Base-by-base conservation (phyloP, 2,888 invertebrate genomes). In the Helleia helle region DNA sequence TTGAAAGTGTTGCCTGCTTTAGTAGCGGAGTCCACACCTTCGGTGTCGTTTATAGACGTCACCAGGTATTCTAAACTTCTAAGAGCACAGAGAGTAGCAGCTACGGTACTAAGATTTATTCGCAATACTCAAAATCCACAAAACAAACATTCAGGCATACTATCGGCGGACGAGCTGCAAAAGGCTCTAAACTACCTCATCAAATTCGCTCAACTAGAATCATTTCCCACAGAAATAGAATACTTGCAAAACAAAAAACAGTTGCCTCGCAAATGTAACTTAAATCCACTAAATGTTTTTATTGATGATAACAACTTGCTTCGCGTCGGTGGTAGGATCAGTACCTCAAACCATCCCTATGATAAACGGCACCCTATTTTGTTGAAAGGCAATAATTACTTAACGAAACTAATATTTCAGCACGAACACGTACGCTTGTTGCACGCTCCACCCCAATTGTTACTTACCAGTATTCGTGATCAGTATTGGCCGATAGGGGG, bases 401-500 rank as follows among this genome's bases (percentile, higher is more conserved):
- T 48, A 7, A 40, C 43, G 4, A 39, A 27, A 13, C 14, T 36
- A 24, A 36, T 27, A 15, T 46, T 41, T 42, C 40, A n/a, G 37
- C 37, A 9, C 38, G 43, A 18, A 39, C 45, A 27, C 40, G 27
- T 15, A 6, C 38, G 18, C 11, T 42, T 8, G 14, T 39, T 12
- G 38, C 36, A 36, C 5, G 36, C 36, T 5, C 6, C 14, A 25
- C 25, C 26, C 25, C 12, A 40, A 28, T 31, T 46, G 11, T 40
- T 48, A 13, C 40, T 51, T 14, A 41, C 47, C 1, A 34, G 24
- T n/a, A 38, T 47, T 2, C 17, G 46, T 8, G 42, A 47, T 28
- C 37, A 29, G 5, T 36, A 49, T 2, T 50, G 52, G 50, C 47
- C 50, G 11, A 28, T 52, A 6, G 43, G 43, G 25, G 50, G 48